These are phyloP conservation scores for Automeris io DNA, from an alignment of 2,888 invertebrate genomes.

Conservation along the genomic window DNA sequence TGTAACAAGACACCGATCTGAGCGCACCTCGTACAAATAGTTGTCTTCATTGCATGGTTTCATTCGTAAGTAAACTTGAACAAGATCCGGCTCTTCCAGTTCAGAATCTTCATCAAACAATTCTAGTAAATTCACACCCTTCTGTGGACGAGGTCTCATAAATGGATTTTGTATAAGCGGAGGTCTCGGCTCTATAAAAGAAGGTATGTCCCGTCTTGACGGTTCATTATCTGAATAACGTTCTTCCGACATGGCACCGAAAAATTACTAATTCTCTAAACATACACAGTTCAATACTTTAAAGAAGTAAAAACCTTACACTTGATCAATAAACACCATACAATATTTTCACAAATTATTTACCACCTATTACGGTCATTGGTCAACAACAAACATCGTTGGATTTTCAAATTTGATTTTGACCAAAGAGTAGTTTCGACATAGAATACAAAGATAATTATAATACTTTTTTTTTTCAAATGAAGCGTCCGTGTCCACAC, in stretches of 20 bases:
- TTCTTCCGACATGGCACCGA: conserved; percentile 44
- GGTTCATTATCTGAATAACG: conserved; percentile 45
- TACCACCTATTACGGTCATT: too few species aligned
- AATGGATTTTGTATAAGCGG: conserved; percentile 63
- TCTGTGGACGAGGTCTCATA: conserved; percentile 62
- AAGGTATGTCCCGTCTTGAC: conserved; percentile 55
- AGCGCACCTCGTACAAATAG: conserved; percentile 56
- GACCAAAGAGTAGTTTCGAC: too few species aligned
- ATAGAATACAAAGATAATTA: too few species aligned
- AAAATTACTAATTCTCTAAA: too few species aligned
- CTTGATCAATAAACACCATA: too few species aligned
- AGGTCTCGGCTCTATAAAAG: conserved; percentile 65
- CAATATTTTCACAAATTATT: too few species aligned
- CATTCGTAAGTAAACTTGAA: conserved; percentile 74
- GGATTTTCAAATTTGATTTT: too few species aligned
- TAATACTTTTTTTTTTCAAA: too few species aligned
- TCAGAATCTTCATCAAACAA: conserved; percentile 58
- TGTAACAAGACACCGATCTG: conserved; percentile 52
- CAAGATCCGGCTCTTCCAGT: conserved; percentile 51
- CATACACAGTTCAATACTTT: too few species aligned
- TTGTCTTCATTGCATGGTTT: conserved; percentile 57
- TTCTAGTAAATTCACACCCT: conserved; percentile 58
- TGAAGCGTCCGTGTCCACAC: too few species aligned
- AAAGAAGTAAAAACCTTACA: too few species aligned
- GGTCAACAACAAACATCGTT: too few species aligned